These are phyloP conservation scores for Lagopus muta DNA, from an alignment of 2,113 vertebrate species.

Conservation along the genomic window DNA sequence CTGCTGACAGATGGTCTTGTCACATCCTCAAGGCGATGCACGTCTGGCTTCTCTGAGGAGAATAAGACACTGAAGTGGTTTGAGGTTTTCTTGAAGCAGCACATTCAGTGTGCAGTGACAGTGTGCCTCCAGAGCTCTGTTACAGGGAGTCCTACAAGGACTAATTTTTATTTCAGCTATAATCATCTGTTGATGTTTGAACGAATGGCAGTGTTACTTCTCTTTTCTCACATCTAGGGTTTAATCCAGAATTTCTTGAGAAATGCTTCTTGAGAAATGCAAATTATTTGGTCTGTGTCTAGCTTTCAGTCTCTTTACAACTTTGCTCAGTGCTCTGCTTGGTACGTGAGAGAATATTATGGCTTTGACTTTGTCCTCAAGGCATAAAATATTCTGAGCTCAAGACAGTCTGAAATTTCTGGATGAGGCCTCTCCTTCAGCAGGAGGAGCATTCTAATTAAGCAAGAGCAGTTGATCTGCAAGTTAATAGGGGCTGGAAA, in stretches of 20 bases:
- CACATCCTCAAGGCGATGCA: not conserved
- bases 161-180: not conserved
- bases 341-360: not conserved
- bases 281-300: not conserved
- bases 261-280: not conserved
- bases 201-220: not conserved
- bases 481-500: not conserved
- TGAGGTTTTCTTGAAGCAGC: not conserved
- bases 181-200: not conserved
- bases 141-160: accelerated
- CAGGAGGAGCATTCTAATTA: not conserved
- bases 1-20: not conserved
- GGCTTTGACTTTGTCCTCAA: not conserved
- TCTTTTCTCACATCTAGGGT: not conserved
- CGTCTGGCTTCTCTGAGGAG: not conserved
- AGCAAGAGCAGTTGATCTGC: not conserved
- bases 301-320: not conserved
- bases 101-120: not conserved
- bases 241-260: not conserved
- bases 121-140: not conserved
- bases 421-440: not conserved
- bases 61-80: not conserved
- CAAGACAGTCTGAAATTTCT: not conserved
- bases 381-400: not conserved
- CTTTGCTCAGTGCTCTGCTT: not conserved